Evolutionary conservation across 2,888 invertebrate genomes (phyloP).

Genomic region (Eucera pruinosa): DNA sequence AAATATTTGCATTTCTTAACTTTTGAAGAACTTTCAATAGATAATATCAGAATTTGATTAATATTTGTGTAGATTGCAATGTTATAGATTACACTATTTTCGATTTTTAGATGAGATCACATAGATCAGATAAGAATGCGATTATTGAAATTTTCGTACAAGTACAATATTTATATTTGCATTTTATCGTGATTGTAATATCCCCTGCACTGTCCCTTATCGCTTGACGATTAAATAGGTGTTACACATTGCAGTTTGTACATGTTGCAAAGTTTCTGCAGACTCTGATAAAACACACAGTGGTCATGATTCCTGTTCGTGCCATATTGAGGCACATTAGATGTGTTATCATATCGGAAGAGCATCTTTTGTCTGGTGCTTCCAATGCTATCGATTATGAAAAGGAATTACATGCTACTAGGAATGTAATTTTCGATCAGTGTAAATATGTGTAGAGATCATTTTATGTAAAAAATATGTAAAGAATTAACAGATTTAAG

Average conservation of each 20-base stretch:
- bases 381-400: conserved; percentile 2
- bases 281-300: conserved; percentile 12
- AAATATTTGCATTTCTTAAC: too few species aligned
- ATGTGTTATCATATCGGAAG: neutral
- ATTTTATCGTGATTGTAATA: neutral
- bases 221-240: conserved; percentile 28
- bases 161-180: neutral
- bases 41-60: too few species aligned
- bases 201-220: conserved; percentile 1
- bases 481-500: too few species aligned
- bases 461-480: too few species aligned
- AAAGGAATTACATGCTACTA: neutral
- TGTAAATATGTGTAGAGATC: too few species aligned
- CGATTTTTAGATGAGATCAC: neutral
- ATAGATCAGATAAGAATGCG: neutral
- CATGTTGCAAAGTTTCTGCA: conserved; percentile 12
- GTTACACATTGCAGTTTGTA: neutral
- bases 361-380: conserved; percentile 4
- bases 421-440: too few species aligned
- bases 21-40: too few species aligned
- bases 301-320: neutral
- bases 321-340: neutral
- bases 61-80: neutral
- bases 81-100: neutral
- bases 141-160: conserved; percentile 4